A percentile compares a stretch with the other conserved stretches of the same genome.
These are phyloP conservation scores for Dasyurus viverrinus DNA, from an alignment of 2,113 vertebrate species.

Conservation along the genomic window DNA sequence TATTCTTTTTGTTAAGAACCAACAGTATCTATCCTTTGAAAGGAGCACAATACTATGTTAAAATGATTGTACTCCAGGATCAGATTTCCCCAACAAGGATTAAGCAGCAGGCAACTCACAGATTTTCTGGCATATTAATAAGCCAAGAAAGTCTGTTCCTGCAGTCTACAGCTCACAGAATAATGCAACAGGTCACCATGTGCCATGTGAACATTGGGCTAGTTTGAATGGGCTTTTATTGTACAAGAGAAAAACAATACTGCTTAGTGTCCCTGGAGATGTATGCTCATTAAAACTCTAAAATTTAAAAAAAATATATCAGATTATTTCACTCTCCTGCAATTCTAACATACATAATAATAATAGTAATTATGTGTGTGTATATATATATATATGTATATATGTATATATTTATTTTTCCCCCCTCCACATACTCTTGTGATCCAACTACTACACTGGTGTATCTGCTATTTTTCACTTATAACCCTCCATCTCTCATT, in stretches of 20 bases:
- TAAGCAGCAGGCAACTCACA: neutral
- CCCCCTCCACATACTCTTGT: neutral
- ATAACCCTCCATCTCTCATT: neutral
- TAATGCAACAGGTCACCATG: conserved; percentile 1
- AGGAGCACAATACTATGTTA: conserved; percentile 29
- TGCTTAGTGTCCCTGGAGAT: neutral
- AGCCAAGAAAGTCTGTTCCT: neutral
- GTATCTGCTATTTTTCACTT: neutral
- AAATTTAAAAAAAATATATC: neutral
- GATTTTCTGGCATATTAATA: conserved; percentile 40
- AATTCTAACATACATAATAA: neutral
- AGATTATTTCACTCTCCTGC: neutral
- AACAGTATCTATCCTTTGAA: conserved; percentile 32
- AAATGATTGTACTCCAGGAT: neutral
- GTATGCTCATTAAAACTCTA: neutral
- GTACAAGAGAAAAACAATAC: neutral
- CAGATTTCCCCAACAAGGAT: conserved; percentile 15
- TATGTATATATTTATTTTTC: too few relatives aligned
- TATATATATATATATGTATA: too few relatives aligned
- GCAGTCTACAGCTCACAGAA: conserved; percentile 4
- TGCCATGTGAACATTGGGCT: neutral
- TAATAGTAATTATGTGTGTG: too few relatives aligned
- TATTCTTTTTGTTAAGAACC: conserved; percentile 45
- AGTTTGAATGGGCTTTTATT: conserved; percentile 8
- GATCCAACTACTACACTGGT: neutral